These are phyloP conservation scores for Mirounga angustirostris DNA, from an alignment of 2,113 vertebrate species.

Conservation along the genomic window DNA sequence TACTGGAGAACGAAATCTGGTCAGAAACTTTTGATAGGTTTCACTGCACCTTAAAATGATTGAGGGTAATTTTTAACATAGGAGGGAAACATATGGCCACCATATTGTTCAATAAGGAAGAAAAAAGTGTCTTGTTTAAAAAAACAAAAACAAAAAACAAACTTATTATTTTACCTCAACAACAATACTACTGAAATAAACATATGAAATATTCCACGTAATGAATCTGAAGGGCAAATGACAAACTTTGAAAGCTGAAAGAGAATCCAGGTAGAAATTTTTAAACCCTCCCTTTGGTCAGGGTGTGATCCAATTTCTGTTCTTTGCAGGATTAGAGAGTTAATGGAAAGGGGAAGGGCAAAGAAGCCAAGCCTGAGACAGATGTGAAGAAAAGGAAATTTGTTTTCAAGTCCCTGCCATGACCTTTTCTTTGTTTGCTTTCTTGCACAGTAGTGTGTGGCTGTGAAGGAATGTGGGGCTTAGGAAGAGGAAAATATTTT, in stretches of 20 bases:
- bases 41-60: background rate
- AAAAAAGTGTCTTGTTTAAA: background rate
- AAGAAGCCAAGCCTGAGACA: slow-evolving; percentile 70
- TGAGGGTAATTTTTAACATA: background rate
- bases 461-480: background rate
- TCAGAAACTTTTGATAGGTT: slow-evolving; percentile 28
- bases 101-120: background rate
- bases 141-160: background rate
- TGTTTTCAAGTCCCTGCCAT: slow-evolving; percentile 64
- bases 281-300: background rate
- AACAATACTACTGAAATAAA: background rate
- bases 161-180: background rate
- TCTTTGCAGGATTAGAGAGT: slow-evolving; percentile 69
- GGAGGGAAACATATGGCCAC: background rate
- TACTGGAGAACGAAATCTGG: background rate
- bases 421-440: slow-evolving; percentile 74
- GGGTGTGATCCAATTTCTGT: slow-evolving; percentile 57
- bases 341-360: slow-evolving; percentile 76
- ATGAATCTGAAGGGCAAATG: background rate
- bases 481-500: slow-evolving; percentile 42
- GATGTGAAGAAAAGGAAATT: slow-evolving; percentile 66
- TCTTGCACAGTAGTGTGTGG: background rate
- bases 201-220: background rate
- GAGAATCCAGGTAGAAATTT: background rate
- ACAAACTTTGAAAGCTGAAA: background rate